Conservation (phyloP, 2,797 vertebrate species). For the Hylomyscus alleni region DNA sequence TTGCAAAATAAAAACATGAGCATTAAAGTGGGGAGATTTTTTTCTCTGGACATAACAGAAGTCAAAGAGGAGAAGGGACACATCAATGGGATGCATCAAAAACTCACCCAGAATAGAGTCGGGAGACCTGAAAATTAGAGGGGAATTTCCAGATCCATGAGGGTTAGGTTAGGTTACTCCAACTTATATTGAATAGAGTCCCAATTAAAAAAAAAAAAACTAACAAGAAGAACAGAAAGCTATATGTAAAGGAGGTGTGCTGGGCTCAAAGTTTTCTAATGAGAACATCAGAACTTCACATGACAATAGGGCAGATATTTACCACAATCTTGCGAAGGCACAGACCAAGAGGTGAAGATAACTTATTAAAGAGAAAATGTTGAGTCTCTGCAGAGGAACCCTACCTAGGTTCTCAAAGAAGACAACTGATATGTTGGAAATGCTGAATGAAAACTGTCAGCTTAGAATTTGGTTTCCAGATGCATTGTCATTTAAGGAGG, state of each 20-base stretch:
- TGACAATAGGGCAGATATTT: conserved; percentile 2
- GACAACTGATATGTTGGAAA: background rate
- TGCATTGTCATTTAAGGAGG: conserved; percentile 44
- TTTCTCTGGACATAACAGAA: background rate
- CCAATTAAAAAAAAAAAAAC: conserved; percentile 22
- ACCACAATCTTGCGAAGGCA: background rate
- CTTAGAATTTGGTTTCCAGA: conserved; percentile 56
- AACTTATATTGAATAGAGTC: background rate
- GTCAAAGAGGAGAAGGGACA: conserved; percentile 9
- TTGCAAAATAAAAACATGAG: background rate
- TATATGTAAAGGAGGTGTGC: background rate
- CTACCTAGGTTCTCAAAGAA: conserved; percentile 33
- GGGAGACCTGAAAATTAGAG: background rate
- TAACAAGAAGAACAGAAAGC: background rate
- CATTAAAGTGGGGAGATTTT: background rate
- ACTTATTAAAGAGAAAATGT: conserved; percentile 37
- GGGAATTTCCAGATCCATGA: background rate
- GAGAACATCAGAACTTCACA: background rate
- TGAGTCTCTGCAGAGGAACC: conserved; percentile 25
- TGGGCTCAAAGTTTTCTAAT: background rate
- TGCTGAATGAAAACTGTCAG: conserved; percentile 26
- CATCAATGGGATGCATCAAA: background rate
- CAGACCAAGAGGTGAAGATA: conserved; percentile 13
- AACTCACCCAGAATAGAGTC: conserved; percentile 37
- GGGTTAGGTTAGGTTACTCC: background rate